These are phyloP conservation scores for Agelas oroides DNA, from an alignment of 37 sponge, comb jelly and placozoan species.

Conservation along the genomic window DNA sequence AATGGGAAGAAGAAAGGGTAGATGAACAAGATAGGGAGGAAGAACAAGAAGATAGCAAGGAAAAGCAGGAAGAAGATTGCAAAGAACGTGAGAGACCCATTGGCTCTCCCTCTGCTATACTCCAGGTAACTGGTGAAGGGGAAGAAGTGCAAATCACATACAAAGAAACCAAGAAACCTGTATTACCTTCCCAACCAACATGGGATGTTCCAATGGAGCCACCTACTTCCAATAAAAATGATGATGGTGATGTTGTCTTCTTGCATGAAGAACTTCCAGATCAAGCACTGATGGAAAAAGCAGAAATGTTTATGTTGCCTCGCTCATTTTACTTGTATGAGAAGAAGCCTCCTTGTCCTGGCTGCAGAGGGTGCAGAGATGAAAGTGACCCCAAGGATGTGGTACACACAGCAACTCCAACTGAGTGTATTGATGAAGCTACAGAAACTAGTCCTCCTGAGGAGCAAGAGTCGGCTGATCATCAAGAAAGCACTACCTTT, in stretches of 20 bases:
- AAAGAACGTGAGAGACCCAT: neutral
- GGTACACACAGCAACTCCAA: too few relatives aligned
- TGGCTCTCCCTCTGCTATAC: too few relatives aligned
- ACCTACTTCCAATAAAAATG: constrained; percentile 22
- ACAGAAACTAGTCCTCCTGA: neutral
- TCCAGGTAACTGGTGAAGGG: too few relatives aligned
- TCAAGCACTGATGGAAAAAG: constrained; percentile 59
- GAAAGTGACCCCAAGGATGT: neutral
- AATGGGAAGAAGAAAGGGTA: constrained; percentile 32
- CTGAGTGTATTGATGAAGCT: too few relatives aligned
- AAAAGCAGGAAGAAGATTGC: constrained; percentile 29
- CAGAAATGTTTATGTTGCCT: constrained; percentile 70
- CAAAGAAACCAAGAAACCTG: neutral
- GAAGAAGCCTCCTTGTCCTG: constrained; percentile 68
- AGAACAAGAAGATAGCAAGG: constrained; percentile 5
- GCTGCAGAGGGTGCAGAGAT: constrained; percentile 86
- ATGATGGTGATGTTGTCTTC: constrained; percentile 66
- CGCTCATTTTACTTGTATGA: constrained; percentile 79
- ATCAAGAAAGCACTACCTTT: neutral
- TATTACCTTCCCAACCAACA: too few relatives aligned
- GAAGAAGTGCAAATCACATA: too few relatives aligned
- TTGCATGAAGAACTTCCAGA: constrained; percentile 63
- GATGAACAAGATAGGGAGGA: too few relatives aligned
- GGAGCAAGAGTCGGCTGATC: neutral
- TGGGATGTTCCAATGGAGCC: too few relatives aligned